Base-by-base conservation (phyloP, 2,888 invertebrate species). In the Sialis lutaria region DNA sequence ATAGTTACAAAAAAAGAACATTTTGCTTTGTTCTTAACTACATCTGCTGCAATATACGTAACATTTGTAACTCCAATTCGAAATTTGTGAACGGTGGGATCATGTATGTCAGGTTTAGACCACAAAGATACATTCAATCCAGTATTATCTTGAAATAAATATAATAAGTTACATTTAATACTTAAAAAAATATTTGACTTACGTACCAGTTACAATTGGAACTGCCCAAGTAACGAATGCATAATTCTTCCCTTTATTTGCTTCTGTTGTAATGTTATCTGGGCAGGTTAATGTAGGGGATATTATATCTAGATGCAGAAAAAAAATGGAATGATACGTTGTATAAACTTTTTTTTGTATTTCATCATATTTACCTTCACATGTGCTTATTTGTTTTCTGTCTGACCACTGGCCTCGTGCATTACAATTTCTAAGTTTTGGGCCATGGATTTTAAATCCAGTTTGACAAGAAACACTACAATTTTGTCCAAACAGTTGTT, bases 41-140 rank as follows among this genome's bases (percentile, higher is more conserved):
- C 59, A 60, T 82, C 81, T 53, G 74, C 72, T 0, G 79, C 78
- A 8, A 70, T 67, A 58, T 79, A 80, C 0, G 69, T 70, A n/a
- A 82, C 67, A 8, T 59, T 60, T 5, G 74, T 74, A 22, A 58
- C 57, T 1, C 79, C 80, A 52, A 79, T 72, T 50, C 70, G 69
- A 42, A 77, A 70, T 54, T 69, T 69, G 43, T 72, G 67, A 39
- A 50, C 58, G 8, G 59, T 56, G 12, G 61, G 53, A 43, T 63
- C 61, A 39, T 62, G 63, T 5, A 78, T 62, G 9, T 73, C 69
- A 1, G 80, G 79, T 51, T 75, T 70, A 22, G 70, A 68, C 67
- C 76, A 75, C 37, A 76, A 55, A 0, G 65, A 64, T 0, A 77
- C 70, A 12, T 67, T 61, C 33, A 65, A 57, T 7, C 69, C 70